A percentile compares a stretch with the other conserved stretches of the same genome.
These are phyloP conservation scores for Unio delphinus DNA, from an alignment of 2,888 invertebrate genomes.

Conservation along the genomic window DNA sequence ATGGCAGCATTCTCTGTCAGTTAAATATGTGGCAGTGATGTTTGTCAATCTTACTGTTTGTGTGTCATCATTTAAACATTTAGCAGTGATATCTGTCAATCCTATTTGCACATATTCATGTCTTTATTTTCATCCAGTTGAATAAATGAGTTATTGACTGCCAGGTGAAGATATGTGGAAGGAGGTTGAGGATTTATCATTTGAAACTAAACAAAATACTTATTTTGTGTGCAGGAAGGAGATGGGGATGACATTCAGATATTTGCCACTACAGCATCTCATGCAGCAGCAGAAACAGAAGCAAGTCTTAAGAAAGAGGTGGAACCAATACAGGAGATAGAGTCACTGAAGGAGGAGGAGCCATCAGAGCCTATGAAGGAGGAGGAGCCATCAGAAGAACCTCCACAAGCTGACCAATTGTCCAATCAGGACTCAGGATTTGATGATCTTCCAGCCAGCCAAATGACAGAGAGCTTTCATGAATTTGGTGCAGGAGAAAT, in stretches of 20 bases:
- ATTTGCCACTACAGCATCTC: slow-evolving; percentile 17
- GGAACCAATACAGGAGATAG: slow-evolving; percentile 7
- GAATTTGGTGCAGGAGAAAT: slow-evolving; percentile 56
- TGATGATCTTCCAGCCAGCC: slow-evolving; percentile 5
- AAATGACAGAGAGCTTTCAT: slow-evolving; percentile 51
- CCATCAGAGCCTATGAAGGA: slow-evolving; percentile 12
- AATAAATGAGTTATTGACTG: no score
- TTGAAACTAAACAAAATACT: neutral
- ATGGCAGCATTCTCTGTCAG: no score
- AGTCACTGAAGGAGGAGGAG: slow-evolving; percentile 6
- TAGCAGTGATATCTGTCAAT: no score
- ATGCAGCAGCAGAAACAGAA: slow-evolving; percentile 1
- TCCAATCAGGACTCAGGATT: slow-evolving; percentile 2
- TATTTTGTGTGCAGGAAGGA: slow-evolving; percentile 3
- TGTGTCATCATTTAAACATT: no score
- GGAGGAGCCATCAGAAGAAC: slow-evolving; percentile 2
- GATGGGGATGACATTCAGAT: slow-evolving; percentile 26
- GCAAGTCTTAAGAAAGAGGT: neutral
- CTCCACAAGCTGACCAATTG: slow-evolving; percentile 17
- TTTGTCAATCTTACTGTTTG: no score
- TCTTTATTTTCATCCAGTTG: no score
- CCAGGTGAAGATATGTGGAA: no score
- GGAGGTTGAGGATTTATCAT: no score
- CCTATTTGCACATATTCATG: no score
- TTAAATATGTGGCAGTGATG: no score